phyloP scores from a whole-genome alignment of 1,140 invertebrate genomes.

The Rhagoletis zephyria region DNA sequence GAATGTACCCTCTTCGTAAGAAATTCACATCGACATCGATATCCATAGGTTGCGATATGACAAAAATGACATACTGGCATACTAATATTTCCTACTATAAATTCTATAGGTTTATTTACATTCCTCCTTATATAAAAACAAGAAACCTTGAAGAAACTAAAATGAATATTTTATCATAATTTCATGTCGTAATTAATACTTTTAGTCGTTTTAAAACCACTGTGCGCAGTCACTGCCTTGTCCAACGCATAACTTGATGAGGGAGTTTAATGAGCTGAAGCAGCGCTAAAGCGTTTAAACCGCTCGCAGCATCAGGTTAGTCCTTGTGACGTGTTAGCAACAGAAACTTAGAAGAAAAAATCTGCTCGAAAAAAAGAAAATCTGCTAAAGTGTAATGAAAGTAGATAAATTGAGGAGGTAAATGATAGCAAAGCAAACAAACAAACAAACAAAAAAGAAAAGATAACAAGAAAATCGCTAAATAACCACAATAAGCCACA shows the following conservation, averaged over 20 bases:
- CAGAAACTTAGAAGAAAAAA: conserved; percentile 26
- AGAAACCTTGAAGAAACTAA: too few relatives aligned
- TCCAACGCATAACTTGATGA: conserved; percentile 25
- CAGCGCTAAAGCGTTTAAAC: conserved; percentile 67
- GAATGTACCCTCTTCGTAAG: too few relatives aligned
- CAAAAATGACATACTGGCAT: too few relatives aligned
- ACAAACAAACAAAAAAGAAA: conserved; percentile 61
- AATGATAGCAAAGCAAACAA: conserved; percentile 52
- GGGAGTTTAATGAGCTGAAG: conserved; percentile 70
- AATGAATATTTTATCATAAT: too few relatives aligned
- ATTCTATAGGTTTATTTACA: too few relatives aligned
- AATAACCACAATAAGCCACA: conserved; percentile 56
- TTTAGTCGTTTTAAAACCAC: background rate
- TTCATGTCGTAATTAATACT: too few relatives aligned
- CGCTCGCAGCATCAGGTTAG: conserved; percentile 59
- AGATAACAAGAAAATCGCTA: conserved; percentile 56
- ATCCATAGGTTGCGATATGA: too few relatives aligned
- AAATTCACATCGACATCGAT: too few relatives aligned
- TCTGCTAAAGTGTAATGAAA: conserved; percentile 18
- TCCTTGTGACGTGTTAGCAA: conserved; percentile 21
- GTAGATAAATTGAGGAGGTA: conserved; percentile 3
- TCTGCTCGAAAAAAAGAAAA: background rate
- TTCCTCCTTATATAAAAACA: too few relatives aligned
- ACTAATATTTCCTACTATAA: too few relatives aligned
- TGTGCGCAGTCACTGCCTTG: background rate